These are phyloP conservation scores for Daubentonia madagascariensis DNA, from an alignment of 2,113 vertebrate genomes.

Conservation along the genomic window DNA sequence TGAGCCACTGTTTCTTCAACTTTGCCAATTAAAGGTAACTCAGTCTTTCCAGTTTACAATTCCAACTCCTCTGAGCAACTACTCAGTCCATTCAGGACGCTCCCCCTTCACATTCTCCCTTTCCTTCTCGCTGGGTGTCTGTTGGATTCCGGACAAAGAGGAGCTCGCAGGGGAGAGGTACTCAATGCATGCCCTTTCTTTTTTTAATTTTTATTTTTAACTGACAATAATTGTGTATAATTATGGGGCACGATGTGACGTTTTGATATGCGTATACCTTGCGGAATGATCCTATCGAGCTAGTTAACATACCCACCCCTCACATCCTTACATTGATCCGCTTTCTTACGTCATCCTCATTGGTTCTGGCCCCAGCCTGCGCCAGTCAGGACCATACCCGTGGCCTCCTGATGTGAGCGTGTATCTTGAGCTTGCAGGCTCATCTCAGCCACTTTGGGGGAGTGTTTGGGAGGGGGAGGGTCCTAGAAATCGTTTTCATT, in stretches of 20 bases:
- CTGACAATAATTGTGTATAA: not conserved
- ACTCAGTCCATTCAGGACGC: not conserved
- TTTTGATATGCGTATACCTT: not conserved
- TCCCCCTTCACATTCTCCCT: too few relatives aligned
- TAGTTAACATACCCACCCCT: not conserved
- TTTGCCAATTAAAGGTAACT: not conserved
- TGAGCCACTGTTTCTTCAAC: not conserved
- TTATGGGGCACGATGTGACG: not conserved
- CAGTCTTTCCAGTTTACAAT: not conserved
- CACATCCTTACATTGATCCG: not conserved
- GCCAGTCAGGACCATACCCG: not conserved
- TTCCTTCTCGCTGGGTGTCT: not conserved
- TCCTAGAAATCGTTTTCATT: not conserved
- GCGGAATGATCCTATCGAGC: not conserved
- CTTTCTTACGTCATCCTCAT: not conserved
- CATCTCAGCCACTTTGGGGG: not conserved
- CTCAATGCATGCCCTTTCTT: not conserved
- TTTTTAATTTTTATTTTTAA: not conserved
- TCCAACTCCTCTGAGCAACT: not conserved
- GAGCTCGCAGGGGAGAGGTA: not conserved
- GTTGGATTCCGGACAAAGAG: not conserved
- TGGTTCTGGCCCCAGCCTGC: not conserved
- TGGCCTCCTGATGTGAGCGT: not conserved
- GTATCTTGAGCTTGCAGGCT: rapidly evolving
- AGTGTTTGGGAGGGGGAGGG: rapidly evolving